phyloP scores from a whole-genome alignment of 2,888 invertebrate genomes.

The Drosophila paracracens region DNA sequence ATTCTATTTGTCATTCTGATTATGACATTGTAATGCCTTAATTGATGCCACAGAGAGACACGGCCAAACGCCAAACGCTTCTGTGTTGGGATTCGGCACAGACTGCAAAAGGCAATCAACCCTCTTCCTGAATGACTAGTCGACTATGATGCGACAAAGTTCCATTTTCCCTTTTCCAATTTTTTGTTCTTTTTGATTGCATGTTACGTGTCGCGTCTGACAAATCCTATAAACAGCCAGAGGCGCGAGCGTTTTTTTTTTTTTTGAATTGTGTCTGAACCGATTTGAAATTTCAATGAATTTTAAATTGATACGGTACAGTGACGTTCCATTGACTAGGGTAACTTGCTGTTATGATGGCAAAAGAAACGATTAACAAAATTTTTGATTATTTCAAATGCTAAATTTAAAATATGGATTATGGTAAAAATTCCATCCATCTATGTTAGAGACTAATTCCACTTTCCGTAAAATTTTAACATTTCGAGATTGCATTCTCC shows the following conservation, averaged over 20 bases:
- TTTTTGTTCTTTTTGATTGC: conserved; percentile 20
- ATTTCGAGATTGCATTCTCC: background rate
- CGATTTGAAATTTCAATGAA: conserved; percentile 72
- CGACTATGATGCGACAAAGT: conserved; percentile 64
- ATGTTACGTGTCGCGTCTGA: conserved; percentile 51
- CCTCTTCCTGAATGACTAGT: conserved; percentile 50
- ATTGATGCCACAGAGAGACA: conserved; percentile 78
- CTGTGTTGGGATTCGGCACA: conserved; percentile 44
- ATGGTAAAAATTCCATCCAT: background rate
- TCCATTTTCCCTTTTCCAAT: conserved; percentile 17
- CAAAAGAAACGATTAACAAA: background rate
- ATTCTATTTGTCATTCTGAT: conserved; percentile 85
- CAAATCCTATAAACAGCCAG: conserved; percentile 75
- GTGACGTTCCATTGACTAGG: conserved; percentile 24
- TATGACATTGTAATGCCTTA: conserved; percentile 85
- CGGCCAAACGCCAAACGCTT: conserved; percentile 7
- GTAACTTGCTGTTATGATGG: background rate
- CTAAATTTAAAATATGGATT: background rate
- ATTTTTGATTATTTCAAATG: background rate
- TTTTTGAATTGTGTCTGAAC: conserved; percentile 46
- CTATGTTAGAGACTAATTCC: background rate
- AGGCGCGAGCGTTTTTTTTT: conserved; percentile 51
- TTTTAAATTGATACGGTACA: conserved; percentile 73
- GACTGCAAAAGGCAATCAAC: conserved; percentile 77
- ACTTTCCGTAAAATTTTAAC: background rate